phyloP scores from a whole-genome alignment of 2,113 vertebrate species.

The Oreochromis tanganicae region DNA sequence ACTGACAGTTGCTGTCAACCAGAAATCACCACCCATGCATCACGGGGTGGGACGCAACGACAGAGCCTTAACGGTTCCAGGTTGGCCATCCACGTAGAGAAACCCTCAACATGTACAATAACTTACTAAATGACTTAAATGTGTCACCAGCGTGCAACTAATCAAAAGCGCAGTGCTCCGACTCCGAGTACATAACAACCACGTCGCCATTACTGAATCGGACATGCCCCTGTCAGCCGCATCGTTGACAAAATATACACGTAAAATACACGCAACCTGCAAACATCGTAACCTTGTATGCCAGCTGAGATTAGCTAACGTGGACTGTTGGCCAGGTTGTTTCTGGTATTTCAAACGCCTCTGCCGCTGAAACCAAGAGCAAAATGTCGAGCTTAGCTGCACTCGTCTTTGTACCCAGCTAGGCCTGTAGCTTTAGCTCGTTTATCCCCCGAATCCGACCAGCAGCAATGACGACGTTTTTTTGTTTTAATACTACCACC shows the following conservation, averaged over 20 bases:
- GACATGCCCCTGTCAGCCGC: not conserved
- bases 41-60: not conserved
- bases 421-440: not conserved
- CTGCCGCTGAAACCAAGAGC: not conserved
- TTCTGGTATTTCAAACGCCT: too few relatives aligned
- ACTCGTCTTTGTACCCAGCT: not conserved
- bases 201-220: not conserved
- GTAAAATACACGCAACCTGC: not conserved
- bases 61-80: not conserved
- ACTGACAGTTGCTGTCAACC: not conserved
- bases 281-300: not conserved
- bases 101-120: not conserved
- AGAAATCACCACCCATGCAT: not conserved
- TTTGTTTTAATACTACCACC: not conserved
- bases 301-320: too few relatives aligned
- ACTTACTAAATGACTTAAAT: not conserved
- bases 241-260: not conserved
- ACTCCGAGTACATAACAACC: not conserved
- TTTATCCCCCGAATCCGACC: not conserved
- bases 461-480: not conserved
- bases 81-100: not conserved
- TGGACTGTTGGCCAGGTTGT: accelerated
- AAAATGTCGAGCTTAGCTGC: not conserved
- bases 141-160: not conserved
- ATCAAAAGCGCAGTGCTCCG: too few relatives aligned